Conservation (phyloP, 2,797 vertebrate genomes). For the Falco cherrug region DNA sequence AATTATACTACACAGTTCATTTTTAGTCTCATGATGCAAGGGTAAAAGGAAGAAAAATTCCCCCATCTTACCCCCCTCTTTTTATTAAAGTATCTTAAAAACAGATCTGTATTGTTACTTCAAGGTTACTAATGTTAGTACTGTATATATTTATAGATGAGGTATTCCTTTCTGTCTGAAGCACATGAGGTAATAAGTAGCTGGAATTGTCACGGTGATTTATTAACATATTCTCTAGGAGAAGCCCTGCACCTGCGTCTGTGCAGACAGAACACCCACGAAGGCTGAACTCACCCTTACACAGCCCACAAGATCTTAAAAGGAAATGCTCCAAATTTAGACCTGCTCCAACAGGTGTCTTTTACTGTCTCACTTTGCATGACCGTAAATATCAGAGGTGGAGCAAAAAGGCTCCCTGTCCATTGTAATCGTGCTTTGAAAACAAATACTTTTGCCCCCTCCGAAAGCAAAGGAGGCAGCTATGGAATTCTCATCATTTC, state of each 20-base stretch:
- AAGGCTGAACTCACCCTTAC: conserved; percentile 61
- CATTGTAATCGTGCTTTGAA: conserved; percentile 59
- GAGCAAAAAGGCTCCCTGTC: conserved; percentile 53
- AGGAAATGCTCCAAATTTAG: conserved; percentile 67
- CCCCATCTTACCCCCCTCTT: not conserved
- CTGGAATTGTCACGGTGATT: conserved; percentile 77
- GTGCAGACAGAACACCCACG: conserved; percentile 65
- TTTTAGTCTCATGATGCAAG: conserved; percentile 6
- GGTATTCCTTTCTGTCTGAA: conserved; percentile 69
- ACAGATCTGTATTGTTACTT: conserved; percentile 72
- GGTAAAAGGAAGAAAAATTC: not conserved
- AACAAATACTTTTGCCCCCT: conserved; percentile 62
- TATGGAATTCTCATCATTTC: conserved; percentile 73
- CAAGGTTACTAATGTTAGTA: conserved; percentile 49
- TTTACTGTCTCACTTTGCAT: conserved; percentile 63
- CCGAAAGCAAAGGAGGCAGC: conserved; percentile 38
- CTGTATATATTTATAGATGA: conserved; percentile 60
- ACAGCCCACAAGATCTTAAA: conserved; percentile 60
- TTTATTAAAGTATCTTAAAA: conserved; percentile 59
- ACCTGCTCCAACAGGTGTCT: conserved; percentile 74
- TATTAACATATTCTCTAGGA: conserved; percentile 78
- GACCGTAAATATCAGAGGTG: conserved; percentile 72
- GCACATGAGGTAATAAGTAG: conserved; percentile 71
- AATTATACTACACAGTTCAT: not conserved
- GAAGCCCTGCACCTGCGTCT: conserved; percentile 77